A percentile compares a stretch with the other conserved stretches of the same genome.
Conservation (phyloP, 2,888 invertebrate species). For the Proisotoma minuta region DNA sequence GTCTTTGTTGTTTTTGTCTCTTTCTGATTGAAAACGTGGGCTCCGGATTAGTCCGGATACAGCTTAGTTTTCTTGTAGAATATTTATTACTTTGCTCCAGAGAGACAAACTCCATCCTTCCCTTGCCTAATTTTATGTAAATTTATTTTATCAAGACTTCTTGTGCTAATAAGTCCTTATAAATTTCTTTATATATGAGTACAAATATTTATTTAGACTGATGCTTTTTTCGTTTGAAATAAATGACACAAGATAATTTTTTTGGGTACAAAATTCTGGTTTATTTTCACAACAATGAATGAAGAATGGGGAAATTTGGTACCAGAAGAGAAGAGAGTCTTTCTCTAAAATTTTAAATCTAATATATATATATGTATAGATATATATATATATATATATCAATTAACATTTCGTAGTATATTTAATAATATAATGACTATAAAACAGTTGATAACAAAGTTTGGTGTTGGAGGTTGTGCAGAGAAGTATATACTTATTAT, state of each 20-base stretch:
- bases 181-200: not conserved
- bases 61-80: too few relatives aligned
- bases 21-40: too few relatives aligned
- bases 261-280: conserved; percentile 5
- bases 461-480: not conserved
- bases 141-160: not conserved
- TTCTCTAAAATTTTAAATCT: not conserved
- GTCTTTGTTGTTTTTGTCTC: not conserved
- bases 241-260: too few relatives aligned
- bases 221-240: conserved; percentile 2
- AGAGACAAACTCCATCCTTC: too few relatives aligned
- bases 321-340: conserved; percentile 8
- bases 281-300: not conserved
- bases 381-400: not conserved
- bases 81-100: too few relatives aligned
- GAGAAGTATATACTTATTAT: too few relatives aligned
- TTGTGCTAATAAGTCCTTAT: not conserved
- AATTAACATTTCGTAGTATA: too few relatives aligned
- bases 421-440: too few relatives aligned
- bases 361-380: not conserved
- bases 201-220: too few relatives aligned
- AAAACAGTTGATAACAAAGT: too few relatives aligned
- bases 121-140: too few relatives aligned
- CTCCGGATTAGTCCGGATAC: too few relatives aligned
- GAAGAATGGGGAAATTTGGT: not conserved